These are phyloP conservation scores for Trogon surrucura DNA, from an alignment of 2,113 vertebrate genomes.

Conservation along the genomic window DNA sequence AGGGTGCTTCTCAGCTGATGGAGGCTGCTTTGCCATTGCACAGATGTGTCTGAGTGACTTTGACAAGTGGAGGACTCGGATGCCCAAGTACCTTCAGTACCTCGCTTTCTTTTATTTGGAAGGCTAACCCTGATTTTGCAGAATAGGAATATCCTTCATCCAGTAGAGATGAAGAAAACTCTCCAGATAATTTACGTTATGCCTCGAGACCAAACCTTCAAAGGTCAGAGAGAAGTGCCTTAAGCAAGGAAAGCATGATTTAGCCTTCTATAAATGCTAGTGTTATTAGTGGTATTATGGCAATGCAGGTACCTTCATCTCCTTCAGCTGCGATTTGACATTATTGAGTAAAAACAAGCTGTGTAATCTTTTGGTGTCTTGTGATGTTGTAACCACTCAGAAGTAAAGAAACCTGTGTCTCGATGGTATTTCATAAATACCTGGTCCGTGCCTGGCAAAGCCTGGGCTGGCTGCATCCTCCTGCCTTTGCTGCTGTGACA, in stretches of 20 bases:
- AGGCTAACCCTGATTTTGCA: neutral
- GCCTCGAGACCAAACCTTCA: neutral
- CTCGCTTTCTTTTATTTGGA: neutral
- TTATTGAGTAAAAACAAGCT: neutral
- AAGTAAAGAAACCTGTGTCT: neutral
- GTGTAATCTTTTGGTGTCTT: neutral
- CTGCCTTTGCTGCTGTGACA: neutral
- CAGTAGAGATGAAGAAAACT: neutral
- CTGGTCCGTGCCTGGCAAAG: neutral
- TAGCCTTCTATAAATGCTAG: constrained; percentile 33
- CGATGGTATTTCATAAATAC: neutral
- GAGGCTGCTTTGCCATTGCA: neutral
- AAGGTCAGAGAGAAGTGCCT: constrained; percentile 29
- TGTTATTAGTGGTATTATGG: neutral
- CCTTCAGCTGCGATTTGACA: neutral
- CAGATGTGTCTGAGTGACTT: neutral
- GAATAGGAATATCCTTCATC: neutral
- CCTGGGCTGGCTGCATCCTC: neutral
- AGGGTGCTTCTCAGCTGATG: neutral
- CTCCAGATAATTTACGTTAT: neutral
- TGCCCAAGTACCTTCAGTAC: neutral
- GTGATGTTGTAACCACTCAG: neutral
- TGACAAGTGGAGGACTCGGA: neutral
- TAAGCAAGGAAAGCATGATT: neutral
- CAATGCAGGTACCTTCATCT: neutral